These are phyloP conservation scores for Elaeidobius kamerunicus DNA, from an alignment of 2,888 invertebrate genomes.

Conservation along the genomic window DNA sequence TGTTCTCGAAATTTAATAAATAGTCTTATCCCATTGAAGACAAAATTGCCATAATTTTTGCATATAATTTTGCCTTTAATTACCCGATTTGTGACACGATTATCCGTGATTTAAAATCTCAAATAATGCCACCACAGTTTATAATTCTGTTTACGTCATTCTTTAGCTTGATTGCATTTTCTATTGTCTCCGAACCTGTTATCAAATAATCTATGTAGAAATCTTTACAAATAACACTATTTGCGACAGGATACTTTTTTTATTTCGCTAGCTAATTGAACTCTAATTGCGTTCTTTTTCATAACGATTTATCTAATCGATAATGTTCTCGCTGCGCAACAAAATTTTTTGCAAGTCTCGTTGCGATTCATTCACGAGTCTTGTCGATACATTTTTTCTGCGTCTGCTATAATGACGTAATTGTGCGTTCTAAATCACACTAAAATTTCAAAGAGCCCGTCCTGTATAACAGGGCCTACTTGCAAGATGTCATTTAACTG, in stretches of 20 bases:
- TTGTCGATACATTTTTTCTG: conserved; percentile 3
- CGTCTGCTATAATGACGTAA: not conserved
- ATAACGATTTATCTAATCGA: not conserved
- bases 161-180: conserved; percentile 1
- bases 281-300: not conserved
- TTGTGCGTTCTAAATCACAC: not conserved
- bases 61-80: not conserved
- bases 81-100: not conserved
- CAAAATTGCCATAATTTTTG: not conserved
- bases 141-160: not conserved
- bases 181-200: no score
- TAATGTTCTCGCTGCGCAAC: not conserved
- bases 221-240: no score
- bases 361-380: not conserved
- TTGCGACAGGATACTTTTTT: no score
- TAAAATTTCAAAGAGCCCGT: not conserved
- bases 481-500: not conserved
- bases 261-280: not conserved
- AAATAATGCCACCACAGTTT: not conserved
- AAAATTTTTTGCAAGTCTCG: conserved; percentile 4
- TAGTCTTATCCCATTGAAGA: no score
- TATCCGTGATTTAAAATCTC: not conserved
- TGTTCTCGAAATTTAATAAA: no score
- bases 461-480: not conserved
- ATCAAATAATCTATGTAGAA: no score